phyloP scores from a whole-genome alignment of 2,113 vertebrate species.

The Amazona vittata region DNA sequence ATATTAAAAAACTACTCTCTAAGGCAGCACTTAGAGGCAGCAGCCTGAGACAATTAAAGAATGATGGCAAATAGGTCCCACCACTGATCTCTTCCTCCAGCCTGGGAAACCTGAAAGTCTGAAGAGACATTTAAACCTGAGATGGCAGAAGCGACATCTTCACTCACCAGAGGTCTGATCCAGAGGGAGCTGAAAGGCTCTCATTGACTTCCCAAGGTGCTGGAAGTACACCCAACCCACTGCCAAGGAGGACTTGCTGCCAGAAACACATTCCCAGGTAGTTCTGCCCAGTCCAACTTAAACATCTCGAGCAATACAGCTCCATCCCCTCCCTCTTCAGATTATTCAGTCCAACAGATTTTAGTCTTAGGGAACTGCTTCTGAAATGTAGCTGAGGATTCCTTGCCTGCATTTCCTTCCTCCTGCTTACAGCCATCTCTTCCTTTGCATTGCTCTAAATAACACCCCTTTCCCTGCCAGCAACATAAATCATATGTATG shows the following conservation, averaged over 20 bases:
- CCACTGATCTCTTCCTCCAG: neutral
- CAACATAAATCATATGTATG: neutral
- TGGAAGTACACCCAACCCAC: neutral
- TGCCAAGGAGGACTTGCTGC: neutral
- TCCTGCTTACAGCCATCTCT: neutral
- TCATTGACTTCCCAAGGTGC: neutral
- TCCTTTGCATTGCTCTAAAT: neutral
- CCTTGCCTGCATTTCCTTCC: neutral
- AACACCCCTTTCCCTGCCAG: neutral
- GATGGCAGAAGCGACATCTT: neutral
- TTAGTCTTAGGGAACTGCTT: neutral
- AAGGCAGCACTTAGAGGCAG: neutral
- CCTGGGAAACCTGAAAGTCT: neutral
- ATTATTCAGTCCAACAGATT: neutral
- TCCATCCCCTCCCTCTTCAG: neutral
- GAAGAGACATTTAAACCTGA: neutral
- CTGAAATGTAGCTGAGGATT: neutral
- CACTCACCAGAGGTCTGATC: neutral
- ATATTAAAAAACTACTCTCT: neutral
- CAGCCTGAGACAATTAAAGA: conserved; percentile 4
- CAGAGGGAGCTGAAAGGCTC: neutral
- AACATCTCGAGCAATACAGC: neutral
- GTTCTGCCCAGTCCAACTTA: neutral
- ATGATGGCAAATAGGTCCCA: neutral
- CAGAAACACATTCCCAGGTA: neutral